Evolutionary conservation across 1,140 invertebrate species (phyloP), one percentile per base, ranked within the genome.

Genomic region (Chironomus striatipennis): DNA sequence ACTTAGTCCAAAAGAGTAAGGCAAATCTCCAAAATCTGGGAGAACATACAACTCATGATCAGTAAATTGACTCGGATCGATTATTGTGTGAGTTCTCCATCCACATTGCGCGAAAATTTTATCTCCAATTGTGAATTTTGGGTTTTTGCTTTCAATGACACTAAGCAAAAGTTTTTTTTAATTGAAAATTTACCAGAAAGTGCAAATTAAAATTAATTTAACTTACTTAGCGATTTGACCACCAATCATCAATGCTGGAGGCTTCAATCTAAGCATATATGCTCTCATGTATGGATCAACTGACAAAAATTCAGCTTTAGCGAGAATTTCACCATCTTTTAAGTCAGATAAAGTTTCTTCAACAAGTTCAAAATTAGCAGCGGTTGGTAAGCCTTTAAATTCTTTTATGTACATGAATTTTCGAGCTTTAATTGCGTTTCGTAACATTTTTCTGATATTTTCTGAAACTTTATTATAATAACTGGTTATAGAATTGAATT

Each of bases 71-170:
- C 24, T 34, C 76, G 42, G 77, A 57, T 57, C 75, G 9, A 78
- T 74, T 77, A 84, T 76, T 1, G 86, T 85, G 74, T 84, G 80
- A 0, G 83, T 84, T 57, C 84, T 79, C 86, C 86, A 87, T 9
- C 86, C 86, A 57, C 84, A 84, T 74, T 84, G 80, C 5, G 83
- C 84, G 74, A 86, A 83, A 15, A 87, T 80, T 75, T 82, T 79
- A 77, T 78, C 79, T 3, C 84, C 84, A 75, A 83, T 82, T n/a
- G 85, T 84, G 79, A 80, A 87, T 6, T 84, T 79, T 0, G 78
- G 74, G 78, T 85, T 83, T 77, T 83, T 83, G 75, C 84, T 86
- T 76, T 86, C 83, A 6, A 80, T 78, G 34, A 84, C 79, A 34
- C 24, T 34, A 34, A 34, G 24, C n/a, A 34, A 34, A 5, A 34